A percentile compares a stretch with the other conserved stretches of the same genome.
Evolutionary conservation across 1,140 invertebrate species (phyloP).

Genomic region (Radopholus similis): DNA sequence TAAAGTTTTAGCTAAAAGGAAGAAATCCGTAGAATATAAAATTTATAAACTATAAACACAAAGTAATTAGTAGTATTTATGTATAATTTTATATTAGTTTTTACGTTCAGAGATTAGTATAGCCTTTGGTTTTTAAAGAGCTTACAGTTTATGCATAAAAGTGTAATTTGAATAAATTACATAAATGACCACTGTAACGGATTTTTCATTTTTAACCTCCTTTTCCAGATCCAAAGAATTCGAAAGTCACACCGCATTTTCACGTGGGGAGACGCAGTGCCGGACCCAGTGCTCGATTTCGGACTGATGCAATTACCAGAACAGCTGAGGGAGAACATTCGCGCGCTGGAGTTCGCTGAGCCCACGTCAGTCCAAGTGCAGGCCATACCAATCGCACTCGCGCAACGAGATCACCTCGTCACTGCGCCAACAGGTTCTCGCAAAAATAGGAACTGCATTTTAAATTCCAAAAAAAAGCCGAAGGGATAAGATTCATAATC

Average conservation of each 20-base stretch:
- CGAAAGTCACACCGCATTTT: conserved; percentile 51
- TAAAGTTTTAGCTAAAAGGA: too few relatives aligned
- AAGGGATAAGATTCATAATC: not conserved
- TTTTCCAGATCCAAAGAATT: conserved; percentile 37
- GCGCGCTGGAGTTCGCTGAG: conserved; percentile 70
- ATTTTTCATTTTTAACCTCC: not conserved
- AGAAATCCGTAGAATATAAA: too few relatives aligned
- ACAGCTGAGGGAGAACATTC: conserved; percentile 72
- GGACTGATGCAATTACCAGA: conserved; percentile 63
- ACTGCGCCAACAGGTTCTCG: conserved; percentile 72
- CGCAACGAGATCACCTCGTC: conserved; percentile 78
- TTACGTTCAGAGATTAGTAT: too few relatives aligned
- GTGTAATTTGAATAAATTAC: too few relatives aligned
- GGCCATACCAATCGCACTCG: conserved; percentile 79
- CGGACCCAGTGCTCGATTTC: conserved; percentile 50
- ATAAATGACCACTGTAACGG: too few relatives aligned
- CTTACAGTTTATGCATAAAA: too few relatives aligned
- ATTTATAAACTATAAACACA: too few relatives aligned
- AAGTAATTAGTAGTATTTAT: too few relatives aligned
- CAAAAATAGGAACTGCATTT: not conserved
- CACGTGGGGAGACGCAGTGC: conserved; percentile 52
- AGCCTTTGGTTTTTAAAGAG: not conserved
- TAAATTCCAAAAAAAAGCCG: conserved; percentile 8
- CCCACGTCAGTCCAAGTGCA: conserved; percentile 94
- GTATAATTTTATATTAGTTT: too few relatives aligned